Percentiles rank a stretch among this genome's conserved stretches.
phyloP scores from a whole-genome alignment of 2,113 vertebrate species.

The Nycticebus coucang region DNA sequence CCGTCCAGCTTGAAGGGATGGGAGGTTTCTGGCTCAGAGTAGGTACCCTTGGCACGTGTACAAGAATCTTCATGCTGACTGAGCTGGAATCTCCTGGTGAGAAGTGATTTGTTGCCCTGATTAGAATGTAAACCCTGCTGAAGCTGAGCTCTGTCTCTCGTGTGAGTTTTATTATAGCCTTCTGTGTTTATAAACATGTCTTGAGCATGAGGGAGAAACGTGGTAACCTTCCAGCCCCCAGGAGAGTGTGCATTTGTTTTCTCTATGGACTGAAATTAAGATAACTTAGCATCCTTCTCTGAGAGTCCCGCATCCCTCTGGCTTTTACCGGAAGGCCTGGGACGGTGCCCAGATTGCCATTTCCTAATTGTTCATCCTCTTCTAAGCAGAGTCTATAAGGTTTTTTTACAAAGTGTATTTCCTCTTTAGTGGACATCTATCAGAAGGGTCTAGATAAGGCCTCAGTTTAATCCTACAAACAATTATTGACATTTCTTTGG shows the following conservation, averaged over 20 bases:
- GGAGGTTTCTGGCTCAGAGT: neutral
- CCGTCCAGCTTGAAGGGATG: neutral
- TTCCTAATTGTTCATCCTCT: neutral
- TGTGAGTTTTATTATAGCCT: constrained; percentile 70
- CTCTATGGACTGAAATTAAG: constrained; percentile 19
- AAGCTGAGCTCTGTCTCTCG: constrained; percentile 53
- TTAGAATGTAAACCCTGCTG: constrained; percentile 73
- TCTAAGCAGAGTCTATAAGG: neutral
- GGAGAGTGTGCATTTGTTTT: constrained; percentile 38
- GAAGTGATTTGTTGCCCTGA: constrained; percentile 75
- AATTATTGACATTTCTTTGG: neutral
- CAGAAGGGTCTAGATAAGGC: neutral
- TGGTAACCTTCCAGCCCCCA: constrained; percentile 24
- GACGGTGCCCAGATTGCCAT: neutral
- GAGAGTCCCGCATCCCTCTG: neutral
- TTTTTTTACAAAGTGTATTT: neutral
- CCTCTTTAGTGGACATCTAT: neutral
- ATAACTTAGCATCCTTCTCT: neutral
- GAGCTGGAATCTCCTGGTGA: constrained; percentile 64
- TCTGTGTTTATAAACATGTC: constrained; percentile 73
- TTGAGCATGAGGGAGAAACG: constrained; percentile 59
- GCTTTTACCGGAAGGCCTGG: neutral
- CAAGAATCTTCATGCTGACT: constrained; percentile 50
- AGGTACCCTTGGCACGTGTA: neutral
- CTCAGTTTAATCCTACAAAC: neutral